Conservation (phyloP, 1,140 invertebrate species). For the Diachasmimorpha longicaudata region DNA sequence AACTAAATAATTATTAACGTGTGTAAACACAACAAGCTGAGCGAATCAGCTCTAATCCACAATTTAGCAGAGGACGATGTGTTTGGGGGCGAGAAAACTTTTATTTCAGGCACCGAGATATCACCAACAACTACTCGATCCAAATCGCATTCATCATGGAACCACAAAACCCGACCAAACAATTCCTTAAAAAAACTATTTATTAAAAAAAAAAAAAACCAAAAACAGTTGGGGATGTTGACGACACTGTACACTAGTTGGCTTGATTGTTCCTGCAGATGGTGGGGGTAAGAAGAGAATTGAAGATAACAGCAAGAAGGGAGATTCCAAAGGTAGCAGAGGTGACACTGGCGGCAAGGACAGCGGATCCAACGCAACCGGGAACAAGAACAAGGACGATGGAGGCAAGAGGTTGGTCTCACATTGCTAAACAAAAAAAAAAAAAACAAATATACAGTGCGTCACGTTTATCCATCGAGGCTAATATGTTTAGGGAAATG, state of each 20-base stretch:
- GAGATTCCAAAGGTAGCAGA: conserved; percentile 55
- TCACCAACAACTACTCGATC: not conserved
- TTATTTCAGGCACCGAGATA: not conserved
- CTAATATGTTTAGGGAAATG: conserved; percentile 38
- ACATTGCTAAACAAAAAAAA: conserved; percentile 56
- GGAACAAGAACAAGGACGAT: conserved; percentile 58
- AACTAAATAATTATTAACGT: not conserved
- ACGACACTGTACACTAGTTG: conserved; percentile 53
- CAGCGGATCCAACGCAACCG: conserved; percentile 47
- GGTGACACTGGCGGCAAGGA: conserved; percentile 51
- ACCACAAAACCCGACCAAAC: not conserved
- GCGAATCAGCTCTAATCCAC: not conserved
- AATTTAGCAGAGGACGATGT: not conserved
- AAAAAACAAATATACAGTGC: conserved; percentile 26
- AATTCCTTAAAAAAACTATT: conserved; percentile 2
- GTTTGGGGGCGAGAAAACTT: not conserved
- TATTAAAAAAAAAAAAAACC: conserved; percentile 1
- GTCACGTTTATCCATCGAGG: conserved; percentile 30
- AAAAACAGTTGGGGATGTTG: conserved; percentile 24
- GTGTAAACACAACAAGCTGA: not conserved
- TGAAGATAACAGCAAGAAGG: conserved; percentile 59
- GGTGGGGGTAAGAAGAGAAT: conserved; percentile 60
- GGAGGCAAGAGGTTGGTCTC: conserved; percentile 64
- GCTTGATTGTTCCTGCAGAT: conserved; percentile 66
- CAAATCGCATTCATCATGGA: not conserved